These are phyloP conservation scores for Xestia ashworthii DNA, from an alignment of 2,888 invertebrate genomes.

Conservation along the genomic window DNA sequence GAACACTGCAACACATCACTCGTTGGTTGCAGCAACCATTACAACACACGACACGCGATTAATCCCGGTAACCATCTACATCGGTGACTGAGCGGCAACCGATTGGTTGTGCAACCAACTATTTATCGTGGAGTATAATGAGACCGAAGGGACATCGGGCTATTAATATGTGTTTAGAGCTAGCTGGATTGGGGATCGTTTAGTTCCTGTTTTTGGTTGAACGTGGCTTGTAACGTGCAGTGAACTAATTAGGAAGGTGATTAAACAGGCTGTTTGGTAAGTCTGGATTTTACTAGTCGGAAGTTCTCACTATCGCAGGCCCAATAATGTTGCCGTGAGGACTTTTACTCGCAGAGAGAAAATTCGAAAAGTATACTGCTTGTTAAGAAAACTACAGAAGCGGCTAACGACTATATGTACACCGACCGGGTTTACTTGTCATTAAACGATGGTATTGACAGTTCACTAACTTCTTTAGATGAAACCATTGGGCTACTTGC, in stretches of 20 bases:
- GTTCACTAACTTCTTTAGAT: background rate
- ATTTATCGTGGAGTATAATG: conserved; percentile 72
- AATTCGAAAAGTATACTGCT: background rate
- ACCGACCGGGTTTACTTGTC: background rate
- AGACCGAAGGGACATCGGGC: conserved; percentile 55
- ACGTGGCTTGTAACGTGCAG: conserved; percentile 3
- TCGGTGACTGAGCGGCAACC: conserved; percentile 61
- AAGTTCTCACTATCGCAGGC: background rate
- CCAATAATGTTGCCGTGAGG: background rate
- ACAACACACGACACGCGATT: conserved; percentile 56
- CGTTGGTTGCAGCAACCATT: conserved; percentile 61
- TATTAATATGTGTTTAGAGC: conserved; percentile 62
- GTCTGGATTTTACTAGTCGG: background rate
- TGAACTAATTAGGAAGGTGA: background rate
- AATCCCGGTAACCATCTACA: conserved; percentile 62
- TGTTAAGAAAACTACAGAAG: background rate
- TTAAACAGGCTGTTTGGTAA: background rate
- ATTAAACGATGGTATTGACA: background rate
- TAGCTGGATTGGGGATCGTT: conserved; percentile 45
- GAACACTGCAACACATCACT: conserved; percentile 63
- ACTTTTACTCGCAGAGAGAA: background rate
- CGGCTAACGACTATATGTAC: background rate
- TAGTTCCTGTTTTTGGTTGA: conserved; percentile 31
- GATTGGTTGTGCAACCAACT: conserved; percentile 70
- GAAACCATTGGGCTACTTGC: background rate